Evolutionary conservation across 2,113 vertebrate species (phyloP), one percentile per base, ranked within the genome.

Genomic region (Cichladusa arquata): DNA sequence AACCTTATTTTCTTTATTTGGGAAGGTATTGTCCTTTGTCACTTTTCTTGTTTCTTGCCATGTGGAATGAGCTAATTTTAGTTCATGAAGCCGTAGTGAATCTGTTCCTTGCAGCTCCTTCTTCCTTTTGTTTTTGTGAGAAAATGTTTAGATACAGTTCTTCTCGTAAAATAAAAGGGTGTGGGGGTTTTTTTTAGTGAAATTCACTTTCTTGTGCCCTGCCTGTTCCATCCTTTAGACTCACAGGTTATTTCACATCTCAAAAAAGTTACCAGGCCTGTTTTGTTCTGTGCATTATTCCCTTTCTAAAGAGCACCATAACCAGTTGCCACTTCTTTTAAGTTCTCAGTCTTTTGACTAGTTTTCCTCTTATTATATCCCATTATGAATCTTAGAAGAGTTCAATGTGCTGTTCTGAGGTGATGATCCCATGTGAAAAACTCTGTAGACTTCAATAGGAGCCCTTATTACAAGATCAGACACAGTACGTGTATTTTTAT

Each of bases 151-250:
- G n/a, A 76, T 87, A 51, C 8, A 15, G 4, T 29, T 33, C 3
- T 56, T 8, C 8, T 66, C 3, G 3, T 28, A 29, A 19, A 79
- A 81, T 19, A 44, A 69, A 65, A 53, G 8, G 3, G 0, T 1
- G 12, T 36, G 24, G 11, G 11, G 0, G 4, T 4, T 0, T 2
- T 20, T 71, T 57, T 23, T 40, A 4, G 7, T 57, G 14, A 88
- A 66, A 70, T 73, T 50, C 14, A 36, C 8, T 34, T 91, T 73
- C 50, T 83, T 83, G 14, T 48, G 14, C 31, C n/a, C 9, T 20
- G 33, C 12, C 12, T 78, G 8, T 34, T 66, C 33, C 16, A 23
- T 70, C 34, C 38, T 81, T 77, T 56, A 81, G 19, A 78, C 10
- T 74, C 36, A 60, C 11, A 29, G 25, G 20, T 38, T 62, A 34